phyloP scores from a whole-genome alignment of 2,113 vertebrate genomes.

The Cinclus cinclus region DNA sequence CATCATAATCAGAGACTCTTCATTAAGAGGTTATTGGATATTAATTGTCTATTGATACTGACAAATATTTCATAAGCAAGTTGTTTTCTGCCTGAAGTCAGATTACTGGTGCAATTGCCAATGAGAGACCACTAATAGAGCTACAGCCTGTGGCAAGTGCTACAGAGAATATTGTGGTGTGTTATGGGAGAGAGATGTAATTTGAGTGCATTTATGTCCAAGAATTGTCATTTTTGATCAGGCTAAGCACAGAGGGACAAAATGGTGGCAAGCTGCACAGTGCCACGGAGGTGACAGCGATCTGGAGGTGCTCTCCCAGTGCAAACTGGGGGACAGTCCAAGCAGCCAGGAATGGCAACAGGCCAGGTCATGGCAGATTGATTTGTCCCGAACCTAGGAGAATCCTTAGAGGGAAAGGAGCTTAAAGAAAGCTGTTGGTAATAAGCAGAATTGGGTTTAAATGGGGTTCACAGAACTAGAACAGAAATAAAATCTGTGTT shows the following conservation, averaged over 20 bases:
- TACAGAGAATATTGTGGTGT: background rate
- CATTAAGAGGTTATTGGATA: background rate
- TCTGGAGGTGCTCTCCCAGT: background rate
- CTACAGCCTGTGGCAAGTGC: background rate
- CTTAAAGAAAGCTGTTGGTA: conserved; percentile 39
- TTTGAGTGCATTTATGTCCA: background rate
- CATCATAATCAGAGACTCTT: background rate
- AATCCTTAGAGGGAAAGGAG: background rate
- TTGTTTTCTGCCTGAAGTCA: background rate
- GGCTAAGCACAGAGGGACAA: background rate
- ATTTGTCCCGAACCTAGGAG: background rate
- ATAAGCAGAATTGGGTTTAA: conserved; percentile 65
- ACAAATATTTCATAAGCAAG: background rate
- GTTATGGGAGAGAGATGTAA: background rate
- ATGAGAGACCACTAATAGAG: background rate
- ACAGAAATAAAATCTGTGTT: conserved; percentile 57
- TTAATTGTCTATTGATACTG: background rate
- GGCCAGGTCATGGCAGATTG: background rate
- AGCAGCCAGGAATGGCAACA: background rate
- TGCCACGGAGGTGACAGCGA: background rate
- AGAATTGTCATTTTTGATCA: background rate
- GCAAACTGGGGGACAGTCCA: background rate
- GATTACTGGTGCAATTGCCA: background rate
- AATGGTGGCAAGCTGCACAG: accelerated
- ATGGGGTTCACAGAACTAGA: conserved; percentile 48